phyloP scores from a whole-genome alignment of 1,140 invertebrate genomes.

The Bombus breviceps region DNA sequence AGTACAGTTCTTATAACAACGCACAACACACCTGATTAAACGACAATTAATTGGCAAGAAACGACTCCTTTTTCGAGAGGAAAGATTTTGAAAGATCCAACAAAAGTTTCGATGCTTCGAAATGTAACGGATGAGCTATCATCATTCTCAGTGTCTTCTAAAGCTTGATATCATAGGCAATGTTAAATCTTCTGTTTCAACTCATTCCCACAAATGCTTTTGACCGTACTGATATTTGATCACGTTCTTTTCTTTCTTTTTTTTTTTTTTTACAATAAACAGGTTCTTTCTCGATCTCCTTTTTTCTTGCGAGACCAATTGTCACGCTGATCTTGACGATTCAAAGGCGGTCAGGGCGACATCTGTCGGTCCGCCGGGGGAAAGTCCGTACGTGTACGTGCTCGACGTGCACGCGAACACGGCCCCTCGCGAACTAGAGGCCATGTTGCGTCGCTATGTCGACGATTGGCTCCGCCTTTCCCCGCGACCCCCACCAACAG shows the following conservation, averaged over 20 bases:
- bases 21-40: conserved; percentile 4
- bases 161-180: background rate
- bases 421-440: conserved; percentile 68
- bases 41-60: conserved; percentile 35
- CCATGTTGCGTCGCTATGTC: conserved; percentile 67
- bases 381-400: conserved; percentile 52
- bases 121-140: conserved; percentile 21
- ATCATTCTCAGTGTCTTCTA: conserved; percentile 12
- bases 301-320: conserved; percentile 26
- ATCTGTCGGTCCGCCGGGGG: conserved; percentile 61
- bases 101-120: conserved; percentile 1
- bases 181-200: conserved; percentile 10
- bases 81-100: background rate
- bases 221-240: conserved; percentile 12
- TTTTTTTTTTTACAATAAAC: conserved; percentile 21
- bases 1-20: background rate
- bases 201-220: conserved; percentile 16
- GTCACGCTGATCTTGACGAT: conserved; percentile 57
- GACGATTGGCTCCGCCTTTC: conserved; percentile 58
- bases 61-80: background rate
- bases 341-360: conserved; percentile 61
- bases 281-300: conserved; percentile 9
- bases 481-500: conserved; percentile 39
- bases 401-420: conserved; percentile 64
- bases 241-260: background rate